Conservation (phyloP, 2,797 vertebrate species). For the Mionectes olivaceus region DNA sequence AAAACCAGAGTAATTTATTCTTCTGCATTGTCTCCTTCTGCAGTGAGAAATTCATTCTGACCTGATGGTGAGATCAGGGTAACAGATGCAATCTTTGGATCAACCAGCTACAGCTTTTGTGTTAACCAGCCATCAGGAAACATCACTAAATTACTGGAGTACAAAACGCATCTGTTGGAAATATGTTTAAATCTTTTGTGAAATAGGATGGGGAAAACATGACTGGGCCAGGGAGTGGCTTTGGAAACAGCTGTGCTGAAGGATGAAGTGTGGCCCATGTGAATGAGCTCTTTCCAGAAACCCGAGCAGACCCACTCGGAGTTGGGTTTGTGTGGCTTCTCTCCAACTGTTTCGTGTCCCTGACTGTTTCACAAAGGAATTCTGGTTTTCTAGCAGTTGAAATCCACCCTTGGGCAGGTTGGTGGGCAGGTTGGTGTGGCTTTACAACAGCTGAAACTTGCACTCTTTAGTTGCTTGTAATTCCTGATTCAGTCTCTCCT, state of each 20-base stretch:
- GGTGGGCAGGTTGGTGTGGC: not conserved
- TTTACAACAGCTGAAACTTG: not conserved
- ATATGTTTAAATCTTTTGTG: constrained; percentile 19
- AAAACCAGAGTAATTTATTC: not conserved
- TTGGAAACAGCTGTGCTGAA: not conserved
- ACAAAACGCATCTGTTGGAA: constrained; percentile 37
- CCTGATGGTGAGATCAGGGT: constrained; percentile 12
- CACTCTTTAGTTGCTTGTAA: not conserved
- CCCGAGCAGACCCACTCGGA: accelerated
- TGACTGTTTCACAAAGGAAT: not conserved
- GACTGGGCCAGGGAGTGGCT: not conserved
- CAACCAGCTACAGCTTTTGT: constrained; percentile 32
- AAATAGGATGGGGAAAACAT: not conserved
- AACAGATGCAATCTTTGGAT: constrained; percentile 53
- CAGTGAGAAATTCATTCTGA: not conserved
- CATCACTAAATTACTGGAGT: not conserved
- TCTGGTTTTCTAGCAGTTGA: not conserved
- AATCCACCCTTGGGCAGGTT: not conserved
- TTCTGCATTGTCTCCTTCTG: not conserved
- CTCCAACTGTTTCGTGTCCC: not conserved
- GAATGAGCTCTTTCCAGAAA: not conserved
- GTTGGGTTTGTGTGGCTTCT: not conserved
- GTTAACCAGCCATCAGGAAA: constrained; percentile 39
- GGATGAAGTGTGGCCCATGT: not conserved
- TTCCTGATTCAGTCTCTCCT: not conserved